A percentile compares a stretch with the other conserved stretches of the same genome.
phyloP scores from a whole-genome alignment of 2,888 invertebrate species.

The Parnassius orleans region DNA sequence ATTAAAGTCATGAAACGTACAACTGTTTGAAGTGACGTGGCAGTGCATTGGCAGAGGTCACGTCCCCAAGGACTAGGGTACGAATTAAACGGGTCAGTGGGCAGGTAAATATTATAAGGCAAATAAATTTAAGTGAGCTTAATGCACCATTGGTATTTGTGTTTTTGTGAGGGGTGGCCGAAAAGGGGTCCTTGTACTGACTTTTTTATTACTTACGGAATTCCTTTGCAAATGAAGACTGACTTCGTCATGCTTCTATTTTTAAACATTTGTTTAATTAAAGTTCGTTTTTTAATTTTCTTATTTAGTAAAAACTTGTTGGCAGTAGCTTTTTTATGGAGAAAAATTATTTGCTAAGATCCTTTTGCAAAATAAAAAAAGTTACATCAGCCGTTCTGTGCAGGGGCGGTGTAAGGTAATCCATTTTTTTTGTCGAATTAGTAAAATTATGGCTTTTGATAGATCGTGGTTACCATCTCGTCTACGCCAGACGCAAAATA shows the following conservation, averaged over 20 bases:
- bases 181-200: slow-evolving; percentile 31
- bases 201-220: slow-evolving; percentile 21
- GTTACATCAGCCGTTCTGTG: too few species aligned
- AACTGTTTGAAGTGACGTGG: slow-evolving; percentile 66
- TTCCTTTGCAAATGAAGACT: slow-evolving; percentile 11
- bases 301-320: too few species aligned
- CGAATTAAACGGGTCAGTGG: slow-evolving; percentile 73
- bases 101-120: slow-evolving; percentile 76
- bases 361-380: too few species aligned
- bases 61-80: slow-evolving; percentile 48
- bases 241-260: slow-evolving; percentile 1
- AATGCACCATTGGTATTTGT: slow-evolving; percentile 74
- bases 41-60: slow-evolving; percentile 59
- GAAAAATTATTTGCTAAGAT: too few species aligned
- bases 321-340: too few species aligned
- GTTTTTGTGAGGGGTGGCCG: slow-evolving; percentile 42
- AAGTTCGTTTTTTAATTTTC: background rate
- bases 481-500: too few species aligned
- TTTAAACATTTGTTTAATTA: slow-evolving; percentile 1
- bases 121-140: slow-evolving; percentile 75
- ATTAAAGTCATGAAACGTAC: slow-evolving; percentile 19
- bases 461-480: too few species aligned
- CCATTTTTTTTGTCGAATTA: too few species aligned
- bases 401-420: too few species aligned
- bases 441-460: too few species aligned